phyloP scores from a whole-genome alignment of 2,797 vertebrate genomes.

The Centropyge bicolor region DNA sequence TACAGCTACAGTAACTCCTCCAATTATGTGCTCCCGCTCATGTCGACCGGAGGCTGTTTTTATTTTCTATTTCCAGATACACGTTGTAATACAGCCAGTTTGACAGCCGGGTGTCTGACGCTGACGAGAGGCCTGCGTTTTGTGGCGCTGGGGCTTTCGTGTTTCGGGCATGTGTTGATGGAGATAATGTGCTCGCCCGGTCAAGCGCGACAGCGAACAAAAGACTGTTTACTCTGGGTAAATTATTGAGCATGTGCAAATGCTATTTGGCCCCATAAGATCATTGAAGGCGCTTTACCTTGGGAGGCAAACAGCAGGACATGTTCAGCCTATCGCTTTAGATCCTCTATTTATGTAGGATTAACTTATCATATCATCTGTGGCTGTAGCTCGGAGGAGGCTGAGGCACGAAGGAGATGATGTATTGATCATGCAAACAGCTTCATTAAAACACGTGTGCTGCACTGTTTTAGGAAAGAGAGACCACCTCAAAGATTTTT shows the following conservation, averaged over 20 bases:
- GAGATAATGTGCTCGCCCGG: constrained; percentile 46
- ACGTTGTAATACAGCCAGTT: constrained; percentile 21
- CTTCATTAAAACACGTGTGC: not conserved
- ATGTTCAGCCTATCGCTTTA: constrained; percentile 17
- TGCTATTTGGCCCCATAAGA: constrained; percentile 48
- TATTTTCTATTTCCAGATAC: constrained; percentile 15
- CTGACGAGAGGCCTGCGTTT: constrained; percentile 23
- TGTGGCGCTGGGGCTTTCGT: constrained; percentile 26
- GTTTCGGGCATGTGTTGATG: constrained; percentile 50
- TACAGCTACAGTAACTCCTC: constrained; percentile 60
- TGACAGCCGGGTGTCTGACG: constrained; percentile 38
- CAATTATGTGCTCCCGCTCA: constrained; percentile 58
- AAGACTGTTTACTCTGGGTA: constrained; percentile 65
- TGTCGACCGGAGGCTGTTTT: constrained; percentile 35
- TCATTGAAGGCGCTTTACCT: constrained; percentile 39
- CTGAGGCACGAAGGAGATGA: not conserved
- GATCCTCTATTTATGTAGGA: not conserved
- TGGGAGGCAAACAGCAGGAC: constrained; percentile 31
- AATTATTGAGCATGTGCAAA: constrained; percentile 72
- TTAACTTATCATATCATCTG: not conserved
- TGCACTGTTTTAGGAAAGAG: not conserved
- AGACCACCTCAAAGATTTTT: not conserved
- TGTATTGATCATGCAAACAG: not conserved
- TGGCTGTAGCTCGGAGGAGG: not conserved
- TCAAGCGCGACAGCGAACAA: constrained; percentile 52